Evolutionary conservation across 2,888 invertebrate genomes (phyloP).

Genomic region (Bibio marci): DNA sequence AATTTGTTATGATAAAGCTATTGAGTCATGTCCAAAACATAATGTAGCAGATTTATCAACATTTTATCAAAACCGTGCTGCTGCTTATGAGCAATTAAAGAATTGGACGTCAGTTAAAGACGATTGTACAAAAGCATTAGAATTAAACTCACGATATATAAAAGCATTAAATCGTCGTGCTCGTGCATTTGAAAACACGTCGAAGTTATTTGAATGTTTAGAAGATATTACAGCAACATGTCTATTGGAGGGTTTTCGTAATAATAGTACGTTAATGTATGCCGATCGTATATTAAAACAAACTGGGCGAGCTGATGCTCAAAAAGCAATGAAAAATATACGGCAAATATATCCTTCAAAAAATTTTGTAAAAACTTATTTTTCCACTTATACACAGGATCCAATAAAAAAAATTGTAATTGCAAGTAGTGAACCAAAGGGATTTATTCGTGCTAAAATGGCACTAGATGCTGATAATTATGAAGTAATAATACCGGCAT

Average conservation of each 20-base stretch:
- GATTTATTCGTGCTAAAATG: slow-evolving; percentile 53
- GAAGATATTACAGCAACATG: slow-evolving; percentile 91
- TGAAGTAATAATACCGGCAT: slow-evolving; percentile 60
- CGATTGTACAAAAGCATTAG: slow-evolving; percentile 73
- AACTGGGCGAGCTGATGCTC: slow-evolving; percentile 43
- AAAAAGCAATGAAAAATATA: slow-evolving; percentile 50
- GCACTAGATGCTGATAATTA: slow-evolving; percentile 54
- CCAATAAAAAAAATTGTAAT: slow-evolving; percentile 46
- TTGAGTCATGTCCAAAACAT: slow-evolving; percentile 67
- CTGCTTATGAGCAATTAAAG: slow-evolving; percentile 81
- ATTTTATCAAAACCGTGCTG: slow-evolving; percentile 91
- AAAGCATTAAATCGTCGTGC: slow-evolving; percentile 78
- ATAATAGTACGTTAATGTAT: slow-evolving; percentile 58
- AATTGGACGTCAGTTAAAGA: slow-evolving; percentile 70
- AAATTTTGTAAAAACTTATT: slow-evolving; percentile 72
- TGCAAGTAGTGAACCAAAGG: slow-evolving; percentile 32
- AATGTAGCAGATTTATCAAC: slow-evolving; percentile 63
- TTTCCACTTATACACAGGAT: slow-evolving; percentile 75
- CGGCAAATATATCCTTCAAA: slow-evolving; percentile 66
- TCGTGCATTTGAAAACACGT: slow-evolving; percentile 63
- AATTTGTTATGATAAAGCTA: slow-evolving; percentile 76
- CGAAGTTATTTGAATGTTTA: slow-evolving; percentile 61
- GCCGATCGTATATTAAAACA: slow-evolving; percentile 81
- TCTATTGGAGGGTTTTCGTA: slow-evolving; percentile 75
- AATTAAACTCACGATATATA: slow-evolving; percentile 67